A percentile compares a stretch with the other conserved stretches of the same genome.
Conservation (phyloP, 1,140 invertebrate genomes). For the Ruditapes philippinarum region DNA sequence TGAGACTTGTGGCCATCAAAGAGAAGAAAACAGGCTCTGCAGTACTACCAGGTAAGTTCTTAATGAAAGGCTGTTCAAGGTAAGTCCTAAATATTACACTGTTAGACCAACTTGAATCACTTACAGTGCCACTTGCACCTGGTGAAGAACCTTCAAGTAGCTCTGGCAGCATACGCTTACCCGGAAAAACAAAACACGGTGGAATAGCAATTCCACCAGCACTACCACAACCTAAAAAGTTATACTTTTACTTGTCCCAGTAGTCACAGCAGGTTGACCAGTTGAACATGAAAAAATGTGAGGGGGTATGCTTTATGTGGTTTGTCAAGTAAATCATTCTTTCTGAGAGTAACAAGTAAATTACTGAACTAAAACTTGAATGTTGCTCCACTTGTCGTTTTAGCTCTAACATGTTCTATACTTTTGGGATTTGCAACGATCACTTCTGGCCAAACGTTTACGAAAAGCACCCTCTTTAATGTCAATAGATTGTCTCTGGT, state of each 20-base stretch:
- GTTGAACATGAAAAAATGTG: neutral
- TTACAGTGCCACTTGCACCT: conserved; percentile 31
- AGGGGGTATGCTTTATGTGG: neutral
- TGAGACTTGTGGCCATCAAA: conserved; percentile 40
- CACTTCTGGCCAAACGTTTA: neutral
- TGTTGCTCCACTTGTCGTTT: neutral
- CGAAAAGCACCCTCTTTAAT: neutral
- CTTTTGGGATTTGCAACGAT: neutral
- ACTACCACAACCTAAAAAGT: neutral
- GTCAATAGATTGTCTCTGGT: neutral
- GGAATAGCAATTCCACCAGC: neutral
- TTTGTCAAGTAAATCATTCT: neutral
- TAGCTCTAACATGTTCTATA: neutral
- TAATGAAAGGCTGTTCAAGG: conserved; percentile 23
- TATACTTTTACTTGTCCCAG: neutral
- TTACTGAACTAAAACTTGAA: neutral
- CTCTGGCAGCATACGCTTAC: neutral
- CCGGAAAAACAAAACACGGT: neutral
- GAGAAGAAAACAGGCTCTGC: neutral
- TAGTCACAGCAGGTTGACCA: neutral
- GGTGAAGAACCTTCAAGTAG: neutral
- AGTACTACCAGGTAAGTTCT: neutral
- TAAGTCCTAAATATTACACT: neutral
- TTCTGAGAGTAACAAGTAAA: neutral
- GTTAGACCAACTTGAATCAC: conserved; percentile 41